Evolutionary conservation across 2,797 vertebrate species (phyloP), one percentile per base, ranked within the genome.

Genomic region (Geotria australis): DNA sequence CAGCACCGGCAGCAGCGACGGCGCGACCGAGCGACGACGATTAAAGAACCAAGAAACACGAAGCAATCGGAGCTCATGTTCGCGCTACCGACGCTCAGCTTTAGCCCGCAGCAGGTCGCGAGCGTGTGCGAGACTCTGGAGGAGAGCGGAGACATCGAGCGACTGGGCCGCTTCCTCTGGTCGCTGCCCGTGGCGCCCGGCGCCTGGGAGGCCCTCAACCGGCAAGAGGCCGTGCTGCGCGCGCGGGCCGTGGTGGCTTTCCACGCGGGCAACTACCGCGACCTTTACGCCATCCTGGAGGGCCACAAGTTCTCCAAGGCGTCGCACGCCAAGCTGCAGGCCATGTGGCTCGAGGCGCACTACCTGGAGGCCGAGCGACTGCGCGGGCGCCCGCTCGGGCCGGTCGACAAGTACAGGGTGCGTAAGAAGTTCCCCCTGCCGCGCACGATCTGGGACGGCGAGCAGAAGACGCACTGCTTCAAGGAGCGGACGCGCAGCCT

Each of bases 71-170:
- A 24, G 24, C 24, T 24, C 24, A 95, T 96, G 89, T 95, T 95
- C 84, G 85, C 93, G 79, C 82, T 96, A 83, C 89, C 89, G 72
- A 93, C 84, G 63, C 83, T 96, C 81, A 95, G 94, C 83, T 96
- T 96, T 78, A 93, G 88, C 73, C 83, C 89, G 79, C 88, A 95
- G 83, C 89, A 96, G 78, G 88, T 96, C 81, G 89, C 88, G 73
- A 95, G 89, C 78, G 89, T 96, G 79, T 96, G 88, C 70, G 89
- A 96, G 85, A 96, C 89, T 83, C 85, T 95, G 77, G 89, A 96
- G 73, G 89, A 95, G 76, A 96, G 86, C 66, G 88, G 89, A 72
- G 89, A 96, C 77, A 95, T 96, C 73, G 89, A 96, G 70, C 75
- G 88, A 71, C 77, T 94, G 75, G 89, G 86, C 75, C 81, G 89